Conservation (phyloP, 2,888 invertebrate species). For the Caenorhabditis wallacei region DNA sequence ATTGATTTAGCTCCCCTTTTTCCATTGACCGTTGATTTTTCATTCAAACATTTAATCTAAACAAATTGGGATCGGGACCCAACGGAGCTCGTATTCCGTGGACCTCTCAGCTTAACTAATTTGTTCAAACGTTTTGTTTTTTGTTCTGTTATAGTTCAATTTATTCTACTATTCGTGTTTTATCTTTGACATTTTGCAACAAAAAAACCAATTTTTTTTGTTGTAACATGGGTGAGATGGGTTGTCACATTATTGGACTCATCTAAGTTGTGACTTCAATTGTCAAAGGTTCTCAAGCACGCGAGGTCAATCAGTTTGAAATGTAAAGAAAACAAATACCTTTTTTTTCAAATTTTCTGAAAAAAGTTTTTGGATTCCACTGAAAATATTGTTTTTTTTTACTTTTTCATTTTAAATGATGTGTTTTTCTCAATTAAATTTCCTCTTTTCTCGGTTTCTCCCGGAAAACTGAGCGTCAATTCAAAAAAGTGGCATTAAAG, state of each 20-base stretch:
- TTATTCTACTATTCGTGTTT: constrained; percentile 7
- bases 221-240: constrained; percentile 29
- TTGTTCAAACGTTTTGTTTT: background rate
- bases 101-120: constrained; percentile 32
- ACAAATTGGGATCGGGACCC: constrained; percentile 27
- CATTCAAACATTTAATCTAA: constrained; percentile 41
- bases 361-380: background rate
- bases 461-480: constrained; percentile 6
- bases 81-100: background rate
- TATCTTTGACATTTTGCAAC: constrained; percentile 7
- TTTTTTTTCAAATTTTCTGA: constrained; percentile 7
- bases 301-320: constrained; percentile 26
- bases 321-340: constrained; percentile 33
- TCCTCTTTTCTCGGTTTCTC: constrained; percentile 1
- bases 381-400: background rate
- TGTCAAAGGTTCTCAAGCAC: constrained; percentile 45
- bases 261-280: constrained; percentile 48
- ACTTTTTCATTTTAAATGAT: constrained; percentile 9
- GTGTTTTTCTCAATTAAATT: constrained; percentile 38
- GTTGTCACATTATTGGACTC: constrained; percentile 50
- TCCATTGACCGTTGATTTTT: constrained; percentile 31
- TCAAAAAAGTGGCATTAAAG: constrained; percentile 15
- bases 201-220: constrained; percentile 6
- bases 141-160: background rate
- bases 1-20: constrained; percentile 32